phyloP scores from a whole-genome alignment of 2,113 vertebrate species.

The Chaenocephalus aceratus region DNA sequence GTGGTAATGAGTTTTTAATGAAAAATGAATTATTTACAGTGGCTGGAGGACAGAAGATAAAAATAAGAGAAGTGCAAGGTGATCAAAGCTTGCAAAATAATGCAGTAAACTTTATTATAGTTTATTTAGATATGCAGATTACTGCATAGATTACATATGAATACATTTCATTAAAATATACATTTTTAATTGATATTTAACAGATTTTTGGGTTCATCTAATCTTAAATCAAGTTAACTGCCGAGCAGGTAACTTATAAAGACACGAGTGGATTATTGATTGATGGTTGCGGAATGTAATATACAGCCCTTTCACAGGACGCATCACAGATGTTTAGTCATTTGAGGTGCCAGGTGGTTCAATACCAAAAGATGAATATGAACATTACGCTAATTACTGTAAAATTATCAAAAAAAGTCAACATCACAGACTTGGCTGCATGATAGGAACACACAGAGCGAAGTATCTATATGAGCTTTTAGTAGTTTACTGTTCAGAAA shows the following conservation, averaged over 20 bases:
- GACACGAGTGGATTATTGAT: conserved; percentile 28
- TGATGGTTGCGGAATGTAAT: conserved; percentile 24
- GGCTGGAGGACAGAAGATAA: conserved; percentile 69
- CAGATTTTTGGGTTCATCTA: background rate
- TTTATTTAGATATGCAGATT: conserved; percentile 41
- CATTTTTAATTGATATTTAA: conserved; percentile 25
- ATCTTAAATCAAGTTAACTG: conserved; percentile 21
- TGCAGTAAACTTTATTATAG: conserved; percentile 49
- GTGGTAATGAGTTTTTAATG: conserved; percentile 86
- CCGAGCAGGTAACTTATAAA: conserved; percentile 30
- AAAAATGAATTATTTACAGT: conserved; percentile 84
- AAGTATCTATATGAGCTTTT: too few relatives aligned
- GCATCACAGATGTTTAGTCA: conserved; percentile 8
- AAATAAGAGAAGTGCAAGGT: conserved; percentile 78
- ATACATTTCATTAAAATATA: background rate
- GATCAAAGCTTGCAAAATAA: conserved; percentile 81
- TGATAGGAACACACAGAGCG: too few relatives aligned
- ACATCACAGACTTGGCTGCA: too few relatives aligned
- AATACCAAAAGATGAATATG: too few relatives aligned
- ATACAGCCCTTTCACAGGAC: conserved; percentile 29
- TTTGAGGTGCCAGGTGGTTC: too few relatives aligned
- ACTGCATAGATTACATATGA: conserved; percentile 14
- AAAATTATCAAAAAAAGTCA: too few relatives aligned
- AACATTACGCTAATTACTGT: too few relatives aligned
- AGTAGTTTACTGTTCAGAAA: too few relatives aligned